Percentiles rank a stretch among this genome's conserved stretches.
These are phyloP conservation scores for Timema cristinae DNA, from an alignment of 2,888 invertebrate species.

Conservation along the genomic window DNA sequence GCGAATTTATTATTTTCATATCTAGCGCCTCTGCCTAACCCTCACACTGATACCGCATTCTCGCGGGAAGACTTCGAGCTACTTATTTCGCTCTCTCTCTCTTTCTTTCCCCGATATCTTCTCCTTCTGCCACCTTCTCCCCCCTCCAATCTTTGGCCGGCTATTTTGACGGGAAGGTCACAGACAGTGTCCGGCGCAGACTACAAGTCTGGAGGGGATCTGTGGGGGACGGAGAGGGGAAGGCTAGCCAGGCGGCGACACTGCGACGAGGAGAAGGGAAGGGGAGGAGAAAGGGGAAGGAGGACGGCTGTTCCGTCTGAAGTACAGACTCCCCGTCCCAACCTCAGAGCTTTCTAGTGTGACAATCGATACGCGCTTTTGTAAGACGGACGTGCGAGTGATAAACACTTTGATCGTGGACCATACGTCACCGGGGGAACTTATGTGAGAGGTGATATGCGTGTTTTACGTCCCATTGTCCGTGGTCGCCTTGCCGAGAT, in stretches of 20 bases:
- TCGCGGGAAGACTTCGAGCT: not conserved
- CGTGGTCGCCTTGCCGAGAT: no score
- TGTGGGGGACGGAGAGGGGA: conserved; percentile 32
- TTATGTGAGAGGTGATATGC: no score
- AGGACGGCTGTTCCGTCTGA: conserved; percentile 27
- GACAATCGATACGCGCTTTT: no score
- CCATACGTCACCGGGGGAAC: no score
- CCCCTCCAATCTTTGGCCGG: conserved; percentile 36
- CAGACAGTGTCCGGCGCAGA: conserved; percentile 49
- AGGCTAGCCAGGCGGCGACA: conserved; percentile 35
- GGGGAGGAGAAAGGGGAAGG: conserved; percentile 25
- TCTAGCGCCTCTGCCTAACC: not conserved
- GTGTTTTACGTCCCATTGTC: no score
- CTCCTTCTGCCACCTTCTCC: not conserved
- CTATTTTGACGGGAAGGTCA: conserved; percentile 83
- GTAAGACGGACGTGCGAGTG: no score
- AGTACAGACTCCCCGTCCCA: conserved; percentile 10
- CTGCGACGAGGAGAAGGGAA: conserved; percentile 26
- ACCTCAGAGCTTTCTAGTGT: no score
- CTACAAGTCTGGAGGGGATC: conserved; percentile 36
- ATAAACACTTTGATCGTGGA: no score
- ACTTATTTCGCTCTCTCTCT: conserved; percentile 22
- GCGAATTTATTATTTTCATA: no score
- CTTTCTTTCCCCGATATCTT: conserved; percentile 16
- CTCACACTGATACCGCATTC: not conserved